A percentile compares a stretch with the other conserved stretches of the same genome.
Evolutionary conservation across 1,140 invertebrate genomes (phyloP).

Genomic region (Drosophila bipectinata): DNA sequence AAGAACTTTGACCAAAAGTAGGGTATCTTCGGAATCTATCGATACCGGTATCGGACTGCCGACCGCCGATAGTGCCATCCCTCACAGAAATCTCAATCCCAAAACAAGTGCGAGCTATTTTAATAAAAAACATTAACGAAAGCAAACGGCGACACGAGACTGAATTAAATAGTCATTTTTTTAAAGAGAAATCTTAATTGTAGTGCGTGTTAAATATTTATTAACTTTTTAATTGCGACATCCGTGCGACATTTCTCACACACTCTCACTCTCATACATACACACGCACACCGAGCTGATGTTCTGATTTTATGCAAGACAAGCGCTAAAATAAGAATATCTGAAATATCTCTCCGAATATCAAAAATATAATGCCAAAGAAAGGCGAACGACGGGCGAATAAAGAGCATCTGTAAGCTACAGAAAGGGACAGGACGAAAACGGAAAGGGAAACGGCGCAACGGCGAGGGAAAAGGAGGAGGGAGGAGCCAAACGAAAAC

Average conservation of each 20-base stretch:
- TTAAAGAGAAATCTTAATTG: constrained; percentile 13
- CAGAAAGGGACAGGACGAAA: constrained; percentile 12
- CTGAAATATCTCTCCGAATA: constrained; percentile 21
- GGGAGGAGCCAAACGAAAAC: background rate
- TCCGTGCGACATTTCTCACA: constrained; percentile 14
- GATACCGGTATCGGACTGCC: background rate
- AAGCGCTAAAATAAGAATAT: constrained; percentile 57
- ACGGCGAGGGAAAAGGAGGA: background rate
- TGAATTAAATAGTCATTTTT: constrained; percentile 17
- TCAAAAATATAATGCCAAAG: constrained; percentile 57
- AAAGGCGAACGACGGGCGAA: constrained; percentile 27
- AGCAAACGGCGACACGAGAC: constrained; percentile 8
- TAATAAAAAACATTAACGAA: constrained; percentile 25
- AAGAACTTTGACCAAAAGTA: constrained; percentile 3
- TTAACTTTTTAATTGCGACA: constrained; percentile 48
- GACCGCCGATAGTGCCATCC: constrained; percentile 12
- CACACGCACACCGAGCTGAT: constrained; percentile 31
- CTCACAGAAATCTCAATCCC: constrained; percentile 16
- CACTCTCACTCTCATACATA: constrained; percentile 12
- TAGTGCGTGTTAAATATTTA: constrained; percentile 35
- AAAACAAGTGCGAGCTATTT: constrained; percentile 45
- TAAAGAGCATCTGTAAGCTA: constrained; percentile 17
- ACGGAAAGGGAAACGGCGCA: constrained; percentile 8
- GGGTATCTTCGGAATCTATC: constrained; percentile 10
- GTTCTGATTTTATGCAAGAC: constrained; percentile 50